These are phyloP conservation scores for Salpingus planirostris DNA, from an alignment of 2,888 invertebrate genomes.

Conservation along the genomic window DNA sequence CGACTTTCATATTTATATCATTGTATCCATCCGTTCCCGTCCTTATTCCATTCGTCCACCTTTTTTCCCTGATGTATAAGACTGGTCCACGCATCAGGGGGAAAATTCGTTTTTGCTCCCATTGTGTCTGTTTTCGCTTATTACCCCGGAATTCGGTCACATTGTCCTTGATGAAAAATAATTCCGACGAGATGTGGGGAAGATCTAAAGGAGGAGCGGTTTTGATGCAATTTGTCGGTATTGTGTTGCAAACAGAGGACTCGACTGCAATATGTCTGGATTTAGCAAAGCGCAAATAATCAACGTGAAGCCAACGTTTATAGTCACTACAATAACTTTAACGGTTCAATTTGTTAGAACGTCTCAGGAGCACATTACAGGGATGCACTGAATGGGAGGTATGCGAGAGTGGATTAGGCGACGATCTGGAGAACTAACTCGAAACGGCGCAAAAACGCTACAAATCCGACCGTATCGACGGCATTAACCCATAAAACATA, in stretches of 20 bases:
- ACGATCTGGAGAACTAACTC: neutral
- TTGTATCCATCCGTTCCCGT: conserved; percentile 1
- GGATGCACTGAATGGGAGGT: too few species aligned
- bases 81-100: neutral
- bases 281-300: conserved; percentile 29
- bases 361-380: conserved; percentile 4
- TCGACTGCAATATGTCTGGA: conserved; percentile 26
- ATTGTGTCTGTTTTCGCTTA: neutral
- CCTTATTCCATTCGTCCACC: too few species aligned
- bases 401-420: conserved; percentile 2
- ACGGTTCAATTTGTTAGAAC: conserved; percentile 26
- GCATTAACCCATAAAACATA: conserved; percentile 2
- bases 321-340: conserved; percentile 24
- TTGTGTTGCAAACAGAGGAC: conserved; percentile 20
- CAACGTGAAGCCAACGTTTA: conserved; percentile 26
- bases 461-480: neutral
- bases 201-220: too few species aligned
- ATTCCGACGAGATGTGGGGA: conserved; percentile 1
- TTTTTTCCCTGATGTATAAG: too few species aligned
- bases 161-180: neutral
- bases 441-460: neutral
- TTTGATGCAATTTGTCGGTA: conserved; percentile 21
- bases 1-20: conserved; percentile 2
- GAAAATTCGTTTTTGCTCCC: neutral
- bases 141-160: neutral